phyloP scores from a whole-genome alignment of 1,140 invertebrate genomes.

The Drosophila ironensis region DNA sequence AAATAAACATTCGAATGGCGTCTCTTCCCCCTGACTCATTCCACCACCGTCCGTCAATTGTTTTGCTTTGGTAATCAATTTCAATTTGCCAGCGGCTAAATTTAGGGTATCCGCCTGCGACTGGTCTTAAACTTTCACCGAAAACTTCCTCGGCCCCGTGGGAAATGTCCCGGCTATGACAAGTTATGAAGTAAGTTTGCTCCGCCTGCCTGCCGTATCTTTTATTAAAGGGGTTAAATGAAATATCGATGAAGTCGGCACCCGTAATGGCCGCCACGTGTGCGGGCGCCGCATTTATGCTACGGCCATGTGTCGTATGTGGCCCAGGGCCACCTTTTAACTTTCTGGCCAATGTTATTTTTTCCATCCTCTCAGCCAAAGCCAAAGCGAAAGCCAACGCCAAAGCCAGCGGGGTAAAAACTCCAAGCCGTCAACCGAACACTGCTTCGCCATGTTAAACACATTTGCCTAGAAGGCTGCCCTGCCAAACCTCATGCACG shows the following conservation, averaged over 20 bases:
- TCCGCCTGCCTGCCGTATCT: not conserved
- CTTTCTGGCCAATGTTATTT: constrained; percentile 37
- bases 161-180: constrained; percentile 9
- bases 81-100: constrained; percentile 35
- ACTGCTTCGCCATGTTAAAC: constrained; percentile 29
- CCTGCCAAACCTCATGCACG: constrained; percentile 34
- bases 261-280: constrained; percentile 31
- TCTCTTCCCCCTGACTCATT: not conserved
- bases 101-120: not conserved
- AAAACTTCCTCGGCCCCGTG: constrained; percentile 7
- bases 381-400: too few species aligned
- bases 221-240: constrained; percentile 45
- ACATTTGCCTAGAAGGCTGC: constrained; percentile 53
- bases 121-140: constrained; percentile 1
- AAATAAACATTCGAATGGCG: constrained; percentile 62
- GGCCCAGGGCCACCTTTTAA: constrained; percentile 44
- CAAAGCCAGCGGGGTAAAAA: constrained; percentile 18
- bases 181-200: constrained; percentile 39
- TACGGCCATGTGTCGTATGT: constrained; percentile 27
- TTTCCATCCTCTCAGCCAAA: not conserved
- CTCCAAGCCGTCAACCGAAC: constrained; percentile 3
- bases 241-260: constrained; percentile 46
- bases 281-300: not conserved
- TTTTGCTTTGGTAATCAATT: constrained; percentile 47
- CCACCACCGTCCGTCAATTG: constrained; percentile 19